phyloP scores from a whole-genome alignment of 2,113 vertebrate species.

The Nannobrachium achirus region DNA sequence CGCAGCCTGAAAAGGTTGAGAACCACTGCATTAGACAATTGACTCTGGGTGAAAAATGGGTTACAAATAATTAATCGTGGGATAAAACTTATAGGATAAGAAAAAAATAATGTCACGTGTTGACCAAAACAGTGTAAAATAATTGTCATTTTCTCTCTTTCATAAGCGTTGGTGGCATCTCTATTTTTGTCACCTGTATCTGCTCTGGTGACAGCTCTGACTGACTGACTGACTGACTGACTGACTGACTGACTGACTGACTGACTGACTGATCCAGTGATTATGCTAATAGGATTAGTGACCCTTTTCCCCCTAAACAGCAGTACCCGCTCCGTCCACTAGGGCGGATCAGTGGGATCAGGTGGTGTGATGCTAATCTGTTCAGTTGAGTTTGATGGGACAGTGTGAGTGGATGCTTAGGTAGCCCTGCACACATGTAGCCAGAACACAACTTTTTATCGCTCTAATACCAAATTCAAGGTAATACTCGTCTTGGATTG shows the following conservation, averaged over 20 bases:
- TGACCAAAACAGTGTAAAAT: constrained; percentile 29
- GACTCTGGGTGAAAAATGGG: too few species aligned
- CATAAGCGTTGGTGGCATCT: too few species aligned
- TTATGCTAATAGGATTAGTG: constrained; percentile 44
- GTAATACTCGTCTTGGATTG: too few species aligned
- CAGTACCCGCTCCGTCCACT: background rate
- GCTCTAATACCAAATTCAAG: too few species aligned
- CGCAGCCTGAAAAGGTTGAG: too few species aligned
- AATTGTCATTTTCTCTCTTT: constrained; percentile 10
- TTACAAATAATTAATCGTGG: too few species aligned
- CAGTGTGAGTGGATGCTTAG: background rate
- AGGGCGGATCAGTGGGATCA: background rate
- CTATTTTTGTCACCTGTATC: too few species aligned
- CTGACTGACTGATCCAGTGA: constrained; percentile 19
- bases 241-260: constrained; percentile 11
- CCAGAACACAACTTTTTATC: too few species aligned
- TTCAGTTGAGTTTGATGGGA: background rate
- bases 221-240: constrained; percentile 3
- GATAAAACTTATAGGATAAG: too few species aligned
- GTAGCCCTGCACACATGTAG: background rate
- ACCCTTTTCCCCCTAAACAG: too few species aligned
- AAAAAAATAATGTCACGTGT: too few species aligned
- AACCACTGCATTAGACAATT: too few species aligned
- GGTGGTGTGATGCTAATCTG: background rate
- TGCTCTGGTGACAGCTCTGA: background rate